phyloP scores from a whole-genome alignment of 2,888 invertebrate genomes.

The Mythimna loreyi region DNA sequence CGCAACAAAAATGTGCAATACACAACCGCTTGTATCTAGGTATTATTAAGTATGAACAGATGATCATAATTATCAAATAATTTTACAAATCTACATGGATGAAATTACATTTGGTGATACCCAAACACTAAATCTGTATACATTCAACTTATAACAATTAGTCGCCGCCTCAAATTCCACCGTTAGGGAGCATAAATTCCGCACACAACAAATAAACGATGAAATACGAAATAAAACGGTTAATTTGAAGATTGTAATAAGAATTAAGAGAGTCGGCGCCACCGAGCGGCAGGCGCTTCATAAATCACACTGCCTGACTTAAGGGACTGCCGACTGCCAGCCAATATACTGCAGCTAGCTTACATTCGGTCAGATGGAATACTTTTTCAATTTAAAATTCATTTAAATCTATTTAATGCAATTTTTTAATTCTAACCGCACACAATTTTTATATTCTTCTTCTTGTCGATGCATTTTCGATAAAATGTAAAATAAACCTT shows the following conservation, averaged over 20 bases:
- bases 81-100: background rate
- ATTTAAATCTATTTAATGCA: background rate
- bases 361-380: constrained; percentile 30
- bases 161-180: constrained; percentile 30
- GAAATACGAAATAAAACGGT: constrained; percentile 68
- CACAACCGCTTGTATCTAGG: background rate
- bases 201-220: constrained; percentile 57
- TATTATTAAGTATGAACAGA: background rate
- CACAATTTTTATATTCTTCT: background rate
- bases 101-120: background rate
- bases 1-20: background rate
- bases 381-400: constrained; percentile 16
- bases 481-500: background rate
- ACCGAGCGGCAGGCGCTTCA: constrained; percentile 67
- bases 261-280: constrained; percentile 75
- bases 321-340: constrained; percentile 59
- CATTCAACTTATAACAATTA: constrained; percentile 33
- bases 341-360: constrained; percentile 44
- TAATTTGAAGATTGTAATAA: constrained; percentile 73
- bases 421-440: background rate
- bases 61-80: too few relatives aligned
- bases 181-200: constrained; percentile 57
- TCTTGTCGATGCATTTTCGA: background rate
- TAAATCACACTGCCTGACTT: constrained; percentile 75
- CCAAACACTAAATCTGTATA: background rate